Percentiles rank a stretch among this genome's conserved stretches.
Conservation (phyloP, 1,140 invertebrate species). For the Saccostrea cuccullata region DNA sequence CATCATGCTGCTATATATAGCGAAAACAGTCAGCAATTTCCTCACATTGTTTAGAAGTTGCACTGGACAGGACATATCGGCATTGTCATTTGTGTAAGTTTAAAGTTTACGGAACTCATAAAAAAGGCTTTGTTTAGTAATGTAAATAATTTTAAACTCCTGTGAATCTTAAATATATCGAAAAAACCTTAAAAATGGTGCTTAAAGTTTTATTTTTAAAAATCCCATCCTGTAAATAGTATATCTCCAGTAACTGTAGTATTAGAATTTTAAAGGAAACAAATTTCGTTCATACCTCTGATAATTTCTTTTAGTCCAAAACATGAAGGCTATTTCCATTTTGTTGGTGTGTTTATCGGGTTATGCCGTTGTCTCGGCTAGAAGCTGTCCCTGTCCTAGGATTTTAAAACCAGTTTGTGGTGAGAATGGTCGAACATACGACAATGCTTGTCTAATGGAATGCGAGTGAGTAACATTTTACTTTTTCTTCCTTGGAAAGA, state of each 20-base stretch:
- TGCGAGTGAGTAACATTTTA: slow-evolving; percentile 51
- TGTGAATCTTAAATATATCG: no score
- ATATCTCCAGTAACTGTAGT: no score
- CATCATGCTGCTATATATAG: neutral
- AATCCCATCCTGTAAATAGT: no score
- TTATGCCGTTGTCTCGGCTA: neutral
- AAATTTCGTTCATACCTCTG: no score
- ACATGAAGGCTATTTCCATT: neutral
- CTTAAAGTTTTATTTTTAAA: no score
- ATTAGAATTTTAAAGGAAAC: no score
- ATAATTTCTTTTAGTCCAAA: neutral
- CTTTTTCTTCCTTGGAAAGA: no score
- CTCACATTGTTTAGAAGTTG: neutral
- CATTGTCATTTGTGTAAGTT: neutral
- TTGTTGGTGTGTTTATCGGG: neutral
- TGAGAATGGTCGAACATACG: slow-evolving; percentile 83
- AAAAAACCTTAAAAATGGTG: no score
- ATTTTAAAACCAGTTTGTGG: slow-evolving; percentile 84
- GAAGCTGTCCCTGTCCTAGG: slow-evolving; percentile 84
- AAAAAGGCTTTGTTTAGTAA: neutral
- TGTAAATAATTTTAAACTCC: no score
- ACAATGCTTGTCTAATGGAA: slow-evolving; percentile 84
- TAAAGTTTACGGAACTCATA: neutral
- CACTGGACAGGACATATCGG: neutral
- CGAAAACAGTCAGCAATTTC: neutral